Conservation (phyloP, 2,113 vertebrate species). For the Lutjanus erythropterus region DNA sequence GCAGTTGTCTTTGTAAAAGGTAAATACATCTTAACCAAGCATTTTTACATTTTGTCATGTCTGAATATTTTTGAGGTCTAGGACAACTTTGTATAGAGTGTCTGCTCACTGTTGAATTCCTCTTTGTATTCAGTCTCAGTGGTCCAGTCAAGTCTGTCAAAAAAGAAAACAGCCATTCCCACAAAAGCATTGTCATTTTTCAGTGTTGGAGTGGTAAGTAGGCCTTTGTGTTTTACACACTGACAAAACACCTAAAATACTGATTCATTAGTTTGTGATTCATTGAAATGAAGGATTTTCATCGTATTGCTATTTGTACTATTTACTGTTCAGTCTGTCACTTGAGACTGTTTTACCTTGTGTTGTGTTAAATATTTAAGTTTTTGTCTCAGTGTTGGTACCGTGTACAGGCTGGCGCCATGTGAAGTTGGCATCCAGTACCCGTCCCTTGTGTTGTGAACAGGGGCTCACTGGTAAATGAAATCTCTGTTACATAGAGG, state of each 20-base stretch:
- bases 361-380: slow-evolving; percentile 79
- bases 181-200: slow-evolving; percentile 64
- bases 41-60: slow-evolving; percentile 67
- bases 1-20: slow-evolving; percentile 65
- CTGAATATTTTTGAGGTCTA: slow-evolving; percentile 63
- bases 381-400: slow-evolving; percentile 69
- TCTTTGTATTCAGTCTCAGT: slow-evolving; percentile 70
- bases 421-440: slow-evolving; percentile 64
- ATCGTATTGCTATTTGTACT: slow-evolving; percentile 91
- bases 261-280: slow-evolving; percentile 40
- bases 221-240: slow-evolving; percentile 55
- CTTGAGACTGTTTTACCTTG: slow-evolving; percentile 85
- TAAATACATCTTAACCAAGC: slow-evolving; percentile 54
- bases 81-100: slow-evolving; percentile 71
- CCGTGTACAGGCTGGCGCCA: slow-evolving; percentile 62
- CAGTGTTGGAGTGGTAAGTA: slow-evolving; percentile 58
- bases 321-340: slow-evolving; percentile 83
- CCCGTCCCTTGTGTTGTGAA: slow-evolving; percentile 60
- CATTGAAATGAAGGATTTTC: slow-evolving; percentile 73
- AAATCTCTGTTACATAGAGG: slow-evolving; percentile 77
- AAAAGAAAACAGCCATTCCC: slow-evolving; percentile 65
- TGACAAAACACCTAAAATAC: slow-evolving; percentile 54
- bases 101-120: slow-evolving; percentile 69
- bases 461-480: slow-evolving; percentile 56
- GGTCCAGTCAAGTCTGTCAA: slow-evolving; percentile 73